phyloP scores from a whole-genome alignment of 2,888 invertebrate genomes.

The Deroplatys truncata region DNA sequence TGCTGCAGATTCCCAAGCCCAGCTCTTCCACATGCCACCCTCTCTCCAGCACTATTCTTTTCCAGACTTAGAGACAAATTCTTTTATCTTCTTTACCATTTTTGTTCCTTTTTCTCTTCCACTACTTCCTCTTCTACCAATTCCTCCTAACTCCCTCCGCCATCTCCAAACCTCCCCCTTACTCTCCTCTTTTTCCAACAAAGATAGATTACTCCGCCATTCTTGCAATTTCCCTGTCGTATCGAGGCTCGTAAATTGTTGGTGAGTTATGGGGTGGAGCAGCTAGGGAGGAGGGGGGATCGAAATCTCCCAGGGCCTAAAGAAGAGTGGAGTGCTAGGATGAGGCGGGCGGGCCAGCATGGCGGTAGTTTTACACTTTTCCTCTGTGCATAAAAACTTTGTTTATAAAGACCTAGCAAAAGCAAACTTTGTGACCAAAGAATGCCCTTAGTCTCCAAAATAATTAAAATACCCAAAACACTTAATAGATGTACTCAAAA shows the following conservation, averaged over 20 bases:
- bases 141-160: slow-evolving; percentile 25
- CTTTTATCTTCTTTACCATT: slow-evolving; percentile 23
- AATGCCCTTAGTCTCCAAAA: too few species aligned
- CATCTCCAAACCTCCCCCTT: slow-evolving; percentile 24
- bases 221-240: slow-evolving; percentile 92
- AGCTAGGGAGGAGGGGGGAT: slow-evolving; percentile 33
- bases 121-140: neutral
- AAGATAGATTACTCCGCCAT: slow-evolving; percentile 87
- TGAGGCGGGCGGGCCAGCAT: slow-evolving; percentile 7
- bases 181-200: slow-evolving; percentile 25
- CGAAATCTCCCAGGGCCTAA: slow-evolving; percentile 26
- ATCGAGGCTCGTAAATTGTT: slow-evolving; percentile 83
- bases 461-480: too few species aligned
- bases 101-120: slow-evolving; percentile 22
- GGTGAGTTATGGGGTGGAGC: slow-evolving; percentile 70
- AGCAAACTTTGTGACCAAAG: neutral
- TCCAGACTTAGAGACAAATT: slow-evolving; percentile 21
- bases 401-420: neutral
- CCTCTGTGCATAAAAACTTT: neutral
- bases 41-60: neutral
- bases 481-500: too few species aligned
- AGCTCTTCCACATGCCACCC: neutral
- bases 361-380: neutral
- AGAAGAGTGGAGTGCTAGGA: slow-evolving; percentile 12
- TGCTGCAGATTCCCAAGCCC: neutral